Evolutionary conservation across 23 tunicate genomes (phyloP).

Genomic region (Trididemnum clinides): DNA sequence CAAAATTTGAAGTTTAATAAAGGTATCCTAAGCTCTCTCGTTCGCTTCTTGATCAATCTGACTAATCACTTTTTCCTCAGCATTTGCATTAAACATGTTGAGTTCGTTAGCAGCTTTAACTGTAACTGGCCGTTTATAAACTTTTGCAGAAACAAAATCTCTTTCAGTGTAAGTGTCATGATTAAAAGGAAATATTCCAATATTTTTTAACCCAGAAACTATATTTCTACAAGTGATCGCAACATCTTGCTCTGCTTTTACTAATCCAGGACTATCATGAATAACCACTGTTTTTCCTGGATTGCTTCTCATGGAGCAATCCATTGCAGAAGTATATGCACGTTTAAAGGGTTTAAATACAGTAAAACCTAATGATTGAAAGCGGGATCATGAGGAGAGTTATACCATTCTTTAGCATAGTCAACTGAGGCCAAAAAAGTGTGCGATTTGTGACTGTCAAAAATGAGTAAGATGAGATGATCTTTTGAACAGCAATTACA

Average conservation of each 20-base stretch:
- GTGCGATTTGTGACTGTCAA: constrained; percentile 36
- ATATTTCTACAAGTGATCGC: constrained; percentile 11
- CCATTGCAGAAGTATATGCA: constrained; percentile 36
- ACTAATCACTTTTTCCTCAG: background rate
- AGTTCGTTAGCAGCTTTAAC: background rate
- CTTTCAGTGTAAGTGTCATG: constrained; percentile 8
- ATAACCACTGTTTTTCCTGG: constrained; percentile 26
- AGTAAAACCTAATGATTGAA: constrained; percentile 20
- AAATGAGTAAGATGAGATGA: background rate
- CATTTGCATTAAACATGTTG: background rate
- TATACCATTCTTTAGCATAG: constrained; percentile 25
- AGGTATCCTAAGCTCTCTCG: background rate
- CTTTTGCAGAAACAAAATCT: constrained; percentile 9
- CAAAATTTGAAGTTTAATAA: background rate
- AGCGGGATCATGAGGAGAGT: constrained; percentile 16
- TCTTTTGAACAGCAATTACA: background rate
- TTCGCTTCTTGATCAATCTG: background rate
- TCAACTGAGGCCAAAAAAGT: constrained; percentile 24
- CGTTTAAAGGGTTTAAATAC: constrained; percentile 34
- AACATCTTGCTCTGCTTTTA: background rate
- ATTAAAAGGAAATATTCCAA: background rate
- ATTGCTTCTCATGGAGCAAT: constrained; percentile 29
- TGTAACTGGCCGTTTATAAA: background rate
- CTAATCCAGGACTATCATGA: constrained; percentile 21
- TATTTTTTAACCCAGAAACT: constrained; percentile 3